Conservation (phyloP, 30 jellyfish, hydroid and myxozoan species). For the Aurelia coerulea region DNA sequence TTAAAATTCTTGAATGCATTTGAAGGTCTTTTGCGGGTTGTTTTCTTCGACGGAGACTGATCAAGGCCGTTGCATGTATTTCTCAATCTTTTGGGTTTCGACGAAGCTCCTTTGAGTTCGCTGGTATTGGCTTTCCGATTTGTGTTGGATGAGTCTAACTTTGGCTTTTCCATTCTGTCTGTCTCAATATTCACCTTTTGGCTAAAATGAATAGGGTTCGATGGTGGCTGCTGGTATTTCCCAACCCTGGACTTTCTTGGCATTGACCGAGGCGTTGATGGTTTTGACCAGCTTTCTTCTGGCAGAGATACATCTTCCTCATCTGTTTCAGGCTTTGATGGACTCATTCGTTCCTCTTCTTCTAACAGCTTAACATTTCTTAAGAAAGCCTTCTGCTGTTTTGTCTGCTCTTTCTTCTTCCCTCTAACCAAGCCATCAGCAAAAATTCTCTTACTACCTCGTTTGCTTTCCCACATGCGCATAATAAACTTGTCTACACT, state of each 20-base stretch:
- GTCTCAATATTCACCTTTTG: too few relatives aligned
- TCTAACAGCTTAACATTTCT: background rate
- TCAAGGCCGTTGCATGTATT: too few relatives aligned
- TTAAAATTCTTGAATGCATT: background rate
- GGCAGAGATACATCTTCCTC: background rate
- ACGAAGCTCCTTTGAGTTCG: too few relatives aligned
- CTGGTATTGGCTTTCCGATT: too few relatives aligned
- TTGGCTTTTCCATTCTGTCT: too few relatives aligned
- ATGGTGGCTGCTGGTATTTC: conserved; percentile 9
- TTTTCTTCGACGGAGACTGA: too few relatives aligned
- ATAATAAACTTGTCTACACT: background rate
- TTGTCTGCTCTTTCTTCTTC: background rate
- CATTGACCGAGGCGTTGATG: background rate
- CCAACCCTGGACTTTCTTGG: background rate
- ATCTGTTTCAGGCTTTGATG: background rate
- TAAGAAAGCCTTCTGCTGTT: background rate
- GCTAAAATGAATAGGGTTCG: too few relatives aligned
- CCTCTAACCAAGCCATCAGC: background rate
- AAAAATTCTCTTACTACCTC: background rate
- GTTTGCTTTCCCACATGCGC: background rate
- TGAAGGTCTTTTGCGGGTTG: background rate
- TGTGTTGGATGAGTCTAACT: too few relatives aligned
- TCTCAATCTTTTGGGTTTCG: too few relatives aligned
- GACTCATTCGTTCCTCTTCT: background rate
- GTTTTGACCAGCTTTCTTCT: background rate